These are phyloP conservation scores for Steinernema feltiae DNA, from an alignment of 1,140 invertebrate genomes.

Conservation along the genomic window DNA sequence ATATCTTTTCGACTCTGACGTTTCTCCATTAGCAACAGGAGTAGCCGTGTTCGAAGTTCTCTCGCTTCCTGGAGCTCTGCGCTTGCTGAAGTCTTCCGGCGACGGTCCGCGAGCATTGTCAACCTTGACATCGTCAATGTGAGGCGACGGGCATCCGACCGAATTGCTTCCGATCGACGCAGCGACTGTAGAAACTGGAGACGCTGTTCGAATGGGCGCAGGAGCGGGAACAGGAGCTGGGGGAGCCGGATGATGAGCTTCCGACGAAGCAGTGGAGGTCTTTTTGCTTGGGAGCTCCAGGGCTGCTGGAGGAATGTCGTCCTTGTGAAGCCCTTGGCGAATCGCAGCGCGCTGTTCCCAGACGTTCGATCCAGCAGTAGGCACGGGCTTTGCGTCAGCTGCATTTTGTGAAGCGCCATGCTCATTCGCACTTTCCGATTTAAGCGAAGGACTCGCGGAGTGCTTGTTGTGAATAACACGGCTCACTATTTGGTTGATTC, in stretches of 20 bases:
- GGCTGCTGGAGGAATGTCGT: too few species aligned
- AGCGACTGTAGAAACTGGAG: background rate
- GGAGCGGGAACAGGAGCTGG: too few species aligned
- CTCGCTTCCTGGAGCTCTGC: background rate
- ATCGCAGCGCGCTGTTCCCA: slow-evolving; percentile 1
- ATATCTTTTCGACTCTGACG: background rate
- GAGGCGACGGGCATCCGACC: background rate
- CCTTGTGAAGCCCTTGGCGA: background rate
- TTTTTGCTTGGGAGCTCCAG: too few species aligned
- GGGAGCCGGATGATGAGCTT: background rate
- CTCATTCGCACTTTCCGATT: background rate
- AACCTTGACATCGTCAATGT: background rate
- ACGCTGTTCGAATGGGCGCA: background rate
- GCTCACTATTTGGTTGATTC: slow-evolving; percentile 44
- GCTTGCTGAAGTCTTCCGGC: background rate
- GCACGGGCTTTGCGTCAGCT: background rate
- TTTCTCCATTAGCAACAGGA: background rate
- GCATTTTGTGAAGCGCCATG: background rate
- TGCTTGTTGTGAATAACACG: background rate
- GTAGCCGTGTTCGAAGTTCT: background rate
- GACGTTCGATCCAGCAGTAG: background rate
- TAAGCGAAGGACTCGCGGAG: background rate
- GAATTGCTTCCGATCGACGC: background rate
- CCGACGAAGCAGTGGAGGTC: background rate
- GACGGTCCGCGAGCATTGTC: background rate